Conservation (phyloP, 2,797 vertebrate genomes). For the Ataeniobius toweri region DNA sequence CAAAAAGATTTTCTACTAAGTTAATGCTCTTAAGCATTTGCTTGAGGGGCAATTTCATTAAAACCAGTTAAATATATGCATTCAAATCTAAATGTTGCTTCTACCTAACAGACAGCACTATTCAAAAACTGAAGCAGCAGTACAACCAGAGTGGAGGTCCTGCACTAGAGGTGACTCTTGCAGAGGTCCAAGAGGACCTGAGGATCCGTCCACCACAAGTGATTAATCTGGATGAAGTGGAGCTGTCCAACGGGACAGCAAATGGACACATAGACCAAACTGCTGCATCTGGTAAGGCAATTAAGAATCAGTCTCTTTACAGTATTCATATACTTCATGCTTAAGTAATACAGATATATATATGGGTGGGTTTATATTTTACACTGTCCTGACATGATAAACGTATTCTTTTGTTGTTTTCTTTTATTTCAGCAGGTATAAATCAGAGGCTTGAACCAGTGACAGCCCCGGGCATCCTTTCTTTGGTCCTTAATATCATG, state of each 20-base stretch:
- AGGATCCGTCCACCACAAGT: conserved; percentile 80
- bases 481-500: conserved; percentile 94
- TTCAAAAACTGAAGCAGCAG: conserved; percentile 91
- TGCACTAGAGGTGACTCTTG: conserved; percentile 76
- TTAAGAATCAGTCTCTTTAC: neutral
- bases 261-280: conserved; percentile 82
- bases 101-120: conserved; percentile 80
- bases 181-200: conserved; percentile 87
- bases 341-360: neutral
- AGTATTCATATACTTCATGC: neutral
- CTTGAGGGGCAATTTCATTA: neutral
- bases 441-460: conserved; percentile 87
- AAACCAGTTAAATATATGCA: neutral
- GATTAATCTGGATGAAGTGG: conserved; percentile 84
- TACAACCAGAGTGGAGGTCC: conserved; percentile 83
- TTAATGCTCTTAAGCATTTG: neutral
- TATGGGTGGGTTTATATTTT: neutral
- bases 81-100: neutral
- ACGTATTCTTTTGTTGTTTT: neutral
- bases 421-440: conserved; percentile 71
- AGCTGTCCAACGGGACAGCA: conserved; percentile 80
- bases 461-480: conserved; percentile 89
- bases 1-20: neutral
- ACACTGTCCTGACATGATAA: neutral
- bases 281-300: conserved; percentile 79